A percentile compares a stretch with the other conserved stretches of the same genome.
These are phyloP conservation scores for Helarctos malayanus DNA, from an alignment of 2,797 vertebrate genomes.

Conservation along the genomic window DNA sequence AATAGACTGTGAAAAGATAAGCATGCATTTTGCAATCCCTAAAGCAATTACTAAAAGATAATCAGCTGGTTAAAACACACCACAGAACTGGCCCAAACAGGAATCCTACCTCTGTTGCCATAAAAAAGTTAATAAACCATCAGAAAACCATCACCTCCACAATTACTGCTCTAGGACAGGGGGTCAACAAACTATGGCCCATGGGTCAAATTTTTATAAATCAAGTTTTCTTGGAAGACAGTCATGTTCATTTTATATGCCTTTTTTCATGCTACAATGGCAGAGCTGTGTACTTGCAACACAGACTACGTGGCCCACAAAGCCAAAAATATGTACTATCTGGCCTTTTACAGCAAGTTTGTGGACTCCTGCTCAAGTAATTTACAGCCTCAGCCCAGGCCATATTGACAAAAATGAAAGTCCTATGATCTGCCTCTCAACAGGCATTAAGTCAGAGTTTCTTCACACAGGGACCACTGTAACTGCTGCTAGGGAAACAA, in stretches of 20 bases:
- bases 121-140: constrained; percentile 31
- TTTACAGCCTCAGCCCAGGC: neutral
- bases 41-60: constrained; percentile 33
- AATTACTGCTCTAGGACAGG: neutral
- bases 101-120: neutral
- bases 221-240: neutral
- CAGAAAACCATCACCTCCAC: neutral
- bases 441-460: neutral
- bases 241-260: neutral
- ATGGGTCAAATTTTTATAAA: neutral
- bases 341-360: neutral
- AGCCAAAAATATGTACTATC: neutral
- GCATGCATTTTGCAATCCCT: neutral
- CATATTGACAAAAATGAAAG: neutral
- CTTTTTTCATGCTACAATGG: neutral
- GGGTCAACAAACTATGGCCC: neutral
- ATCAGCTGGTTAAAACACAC: neutral
- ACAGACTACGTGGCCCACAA: neutral
- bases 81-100: constrained; percentile 14
- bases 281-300: neutral
- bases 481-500: neutral
- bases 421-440: neutral
- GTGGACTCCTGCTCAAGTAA: neutral
- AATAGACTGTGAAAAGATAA: neutral
- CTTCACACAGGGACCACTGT: neutral